phyloP scores from a whole-genome alignment of 2,797 vertebrate genomes.

The Glossophaga mutica region DNA sequence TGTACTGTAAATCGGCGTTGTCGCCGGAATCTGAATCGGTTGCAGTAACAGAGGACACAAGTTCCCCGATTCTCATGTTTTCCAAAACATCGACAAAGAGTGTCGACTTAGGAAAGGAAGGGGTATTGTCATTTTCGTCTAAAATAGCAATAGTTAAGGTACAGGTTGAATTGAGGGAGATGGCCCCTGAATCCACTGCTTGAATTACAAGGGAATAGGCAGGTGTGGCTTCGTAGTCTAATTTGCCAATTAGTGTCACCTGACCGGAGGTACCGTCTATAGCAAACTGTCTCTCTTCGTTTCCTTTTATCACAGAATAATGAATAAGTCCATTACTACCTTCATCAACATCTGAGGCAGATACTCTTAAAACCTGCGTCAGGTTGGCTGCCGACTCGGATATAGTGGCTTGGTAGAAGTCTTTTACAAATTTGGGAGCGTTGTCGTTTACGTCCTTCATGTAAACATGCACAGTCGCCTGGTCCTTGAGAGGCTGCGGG shows the following conservation, averaged over 20 bases:
- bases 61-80: constrained; percentile 96
- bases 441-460: constrained; percentile 98
- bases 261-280: constrained; percentile 92
- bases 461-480: constrained; percentile 96
- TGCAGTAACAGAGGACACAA: constrained; percentile 95
- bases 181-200: constrained; percentile 89
- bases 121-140: constrained; percentile 97
- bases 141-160: constrained; percentile 91
- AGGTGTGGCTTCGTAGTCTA: constrained; percentile 94
- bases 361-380: constrained; percentile 94
- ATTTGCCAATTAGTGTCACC: constrained; percentile 90
- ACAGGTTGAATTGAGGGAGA: constrained; percentile 91
- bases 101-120: constrained; percentile 92
- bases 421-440: constrained; percentile 94
- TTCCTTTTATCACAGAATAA: constrained; percentile 91
- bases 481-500: constrained; percentile 94
- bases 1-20: constrained; percentile 95
- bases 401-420: constrained; percentile 96
- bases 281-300: constrained; percentile 92
- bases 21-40: constrained; percentile 93
- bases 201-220: constrained; percentile 93
- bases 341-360: constrained; percentile 96
- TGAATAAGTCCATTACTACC: constrained; percentile 92
- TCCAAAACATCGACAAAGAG: constrained; percentile 93
- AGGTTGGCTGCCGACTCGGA: constrained; percentile 93